These are phyloP conservation scores for Holocentrus rufus DNA, from an alignment of 2,797 vertebrate species.

Conservation along the genomic window DNA sequence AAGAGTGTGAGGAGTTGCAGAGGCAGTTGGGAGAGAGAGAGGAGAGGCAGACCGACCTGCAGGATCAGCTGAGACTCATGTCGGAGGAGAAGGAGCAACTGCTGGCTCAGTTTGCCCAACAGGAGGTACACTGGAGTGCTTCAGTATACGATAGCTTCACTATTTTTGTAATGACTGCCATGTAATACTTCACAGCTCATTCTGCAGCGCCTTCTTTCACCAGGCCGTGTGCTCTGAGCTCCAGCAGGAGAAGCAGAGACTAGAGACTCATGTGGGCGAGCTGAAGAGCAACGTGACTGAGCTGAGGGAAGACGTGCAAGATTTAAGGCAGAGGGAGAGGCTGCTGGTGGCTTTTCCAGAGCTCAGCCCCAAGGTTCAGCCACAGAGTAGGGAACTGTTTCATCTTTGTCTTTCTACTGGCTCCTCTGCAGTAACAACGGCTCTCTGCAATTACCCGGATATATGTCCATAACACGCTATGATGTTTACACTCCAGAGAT, in stretches of 20 bases:
- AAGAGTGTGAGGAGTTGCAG: conserved; percentile 85
- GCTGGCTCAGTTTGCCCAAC: conserved; percentile 71
- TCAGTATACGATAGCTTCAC: too few species aligned
- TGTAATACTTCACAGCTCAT: neutral
- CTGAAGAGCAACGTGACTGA: conserved; percentile 69
- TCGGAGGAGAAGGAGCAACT: conserved; percentile 72
- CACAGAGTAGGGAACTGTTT: conserved; percentile 84
- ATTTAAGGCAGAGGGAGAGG: conserved; percentile 83
- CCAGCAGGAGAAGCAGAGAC: conserved; percentile 81
- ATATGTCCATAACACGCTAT: neutral
- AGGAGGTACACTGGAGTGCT: conserved; percentile 79
- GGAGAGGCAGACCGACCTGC: conserved; percentile 67
- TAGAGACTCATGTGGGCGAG: conserved; percentile 71
- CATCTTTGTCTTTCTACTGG: neutral
- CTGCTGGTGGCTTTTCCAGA: conserved; percentile 92
- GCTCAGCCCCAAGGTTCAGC: conserved; percentile 77
- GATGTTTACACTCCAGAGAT: neutral
- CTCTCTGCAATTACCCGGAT: neutral
- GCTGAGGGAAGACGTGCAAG: conserved; percentile 72
- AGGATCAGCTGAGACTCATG: conserved; percentile 73
- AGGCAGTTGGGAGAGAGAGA: conserved; percentile 78
- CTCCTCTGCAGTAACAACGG: neutral
- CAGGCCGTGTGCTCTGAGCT: conserved; percentile 80
- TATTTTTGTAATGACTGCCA: neutral
- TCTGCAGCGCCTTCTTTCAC: conserved; percentile 9